Percentiles rank a stretch among this genome's conserved stretches.
phyloP scores from a whole-genome alignment of 2,888 invertebrate species.

The Tuberolachnus salignus region DNA sequence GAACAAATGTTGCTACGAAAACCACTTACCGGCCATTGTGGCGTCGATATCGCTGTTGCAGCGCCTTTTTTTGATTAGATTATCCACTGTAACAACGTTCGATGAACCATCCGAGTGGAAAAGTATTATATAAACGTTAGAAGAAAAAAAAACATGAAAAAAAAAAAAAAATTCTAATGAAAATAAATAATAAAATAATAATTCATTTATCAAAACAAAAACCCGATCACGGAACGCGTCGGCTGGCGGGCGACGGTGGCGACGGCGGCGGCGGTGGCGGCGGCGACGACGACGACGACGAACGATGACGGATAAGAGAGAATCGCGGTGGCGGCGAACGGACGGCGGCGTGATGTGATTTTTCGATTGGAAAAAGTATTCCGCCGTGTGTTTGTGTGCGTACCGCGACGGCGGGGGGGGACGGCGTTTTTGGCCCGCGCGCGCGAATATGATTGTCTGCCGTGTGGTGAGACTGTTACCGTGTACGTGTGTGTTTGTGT shows the following conservation, averaged over 20 bases:
- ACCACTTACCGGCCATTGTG: constrained; percentile 56
- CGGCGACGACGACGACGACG: constrained; percentile 14
- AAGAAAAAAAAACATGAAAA: neutral
- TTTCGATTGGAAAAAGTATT: constrained; percentile 54
- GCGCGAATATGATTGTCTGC: constrained; percentile 39
- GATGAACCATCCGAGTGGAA: constrained; percentile 48
- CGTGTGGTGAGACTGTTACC: neutral
- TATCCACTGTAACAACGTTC: constrained; percentile 55
- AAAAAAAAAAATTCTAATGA: neutral
- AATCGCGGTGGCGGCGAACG: constrained; percentile 40
- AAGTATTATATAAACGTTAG: too few species aligned
- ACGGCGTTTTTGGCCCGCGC: neutral
- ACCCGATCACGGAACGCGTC: constrained; percentile 16
- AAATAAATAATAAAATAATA: constrained; percentile 2
- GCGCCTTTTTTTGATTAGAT: constrained; percentile 56
- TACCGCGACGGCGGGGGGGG: neutral
- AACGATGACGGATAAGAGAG: constrained; percentile 54
- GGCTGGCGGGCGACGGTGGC: constrained; percentile 11
- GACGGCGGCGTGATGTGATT: constrained; percentile 51
- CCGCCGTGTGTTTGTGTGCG: neutral
- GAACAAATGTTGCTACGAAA: constrained; percentile 3
- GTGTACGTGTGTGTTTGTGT: neutral
- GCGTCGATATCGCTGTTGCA: constrained; percentile 56
- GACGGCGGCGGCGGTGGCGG: constrained; percentile 11
- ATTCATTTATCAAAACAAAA: constrained; percentile 39